Evolutionary conservation across 2,888 invertebrate genomes (phyloP), one percentile per base, ranked within the genome.

Genomic region (Venusia cambrica): DNA sequence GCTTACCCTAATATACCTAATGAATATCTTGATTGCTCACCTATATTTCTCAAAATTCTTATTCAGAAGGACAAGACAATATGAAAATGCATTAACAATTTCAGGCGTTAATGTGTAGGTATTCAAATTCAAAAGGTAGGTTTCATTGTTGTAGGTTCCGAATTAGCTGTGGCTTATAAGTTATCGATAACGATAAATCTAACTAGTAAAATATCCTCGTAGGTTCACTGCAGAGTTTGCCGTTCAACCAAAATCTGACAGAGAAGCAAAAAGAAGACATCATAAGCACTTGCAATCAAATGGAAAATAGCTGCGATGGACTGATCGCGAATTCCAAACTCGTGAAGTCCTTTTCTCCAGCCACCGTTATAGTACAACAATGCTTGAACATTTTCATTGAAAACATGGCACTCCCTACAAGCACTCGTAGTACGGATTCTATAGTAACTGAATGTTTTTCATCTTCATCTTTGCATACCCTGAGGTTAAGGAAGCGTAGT

Each of bases 181-280:
- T 10, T 8, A 18, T 15, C 7, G n/a, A n/a, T 15, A 27, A 24
- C 10, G 5, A 22, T 31, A 36, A 3, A 43, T 41, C 18, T 30
- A 50, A 56, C 53, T 32, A 54, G 53, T 62, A 65, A 62, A n/a
- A 57, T 61, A 44, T 62, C 47, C 48, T 70, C 80, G 59, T 78
- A 85, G 84, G 84, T 83, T 49, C 53, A 52, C 61, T 55, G 67
- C 63, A 46, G 71, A 61, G 63, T 37, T 58, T 66, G 68, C 72
- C 69, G 69, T 53, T 52, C 51, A 58, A 41, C 45, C 67, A 73
- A 73, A 73, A 74, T 30, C 39, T 72, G 36, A 54, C 48, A 26
- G 64, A 69, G 59, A 64, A 67, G 8, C 62, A 62, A 59, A 68
- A 56, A 46, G 44, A 39, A 45, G 42, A 54, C 31, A 54, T 60